phyloP scores from a whole-genome alignment of 2,797 vertebrate species.

The Chelon labrosus region DNA sequence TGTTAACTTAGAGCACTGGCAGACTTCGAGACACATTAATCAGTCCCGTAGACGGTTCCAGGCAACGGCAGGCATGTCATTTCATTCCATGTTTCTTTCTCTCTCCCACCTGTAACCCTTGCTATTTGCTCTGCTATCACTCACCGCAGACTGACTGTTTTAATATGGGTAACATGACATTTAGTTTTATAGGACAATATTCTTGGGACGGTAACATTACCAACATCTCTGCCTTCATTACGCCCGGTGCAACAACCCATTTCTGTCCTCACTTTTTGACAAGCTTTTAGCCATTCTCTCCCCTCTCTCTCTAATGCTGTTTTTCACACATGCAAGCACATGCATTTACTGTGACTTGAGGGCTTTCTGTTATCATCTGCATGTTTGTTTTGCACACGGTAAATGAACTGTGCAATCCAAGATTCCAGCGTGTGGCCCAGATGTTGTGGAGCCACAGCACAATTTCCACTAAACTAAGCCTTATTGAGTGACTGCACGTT shows the following conservation, averaged over 20 bases:
- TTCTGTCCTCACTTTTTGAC: background rate
- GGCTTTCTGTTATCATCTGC: conserved; percentile 21
- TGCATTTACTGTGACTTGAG: background rate
- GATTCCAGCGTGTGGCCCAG: conserved; percentile 56
- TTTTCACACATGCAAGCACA: background rate
- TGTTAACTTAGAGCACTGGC: conserved; percentile 63
- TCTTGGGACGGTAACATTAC: background rate
- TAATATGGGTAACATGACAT: conserved; percentile 3
- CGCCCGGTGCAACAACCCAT: conserved; percentile 1
- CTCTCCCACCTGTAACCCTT: conserved; percentile 23
- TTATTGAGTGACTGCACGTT: conserved; percentile 26
- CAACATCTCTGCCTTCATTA: conserved; percentile 1
- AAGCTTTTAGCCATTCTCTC: background rate
- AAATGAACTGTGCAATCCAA: conserved; percentile 40
- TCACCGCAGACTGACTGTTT: conserved; percentile 20
- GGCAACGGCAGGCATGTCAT: conserved; percentile 31
- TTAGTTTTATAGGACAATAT: background rate
- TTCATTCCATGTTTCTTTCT: conserved; percentile 31
- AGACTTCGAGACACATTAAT: conserved; percentile 61
- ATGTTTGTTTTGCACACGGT: conserved; percentile 11
- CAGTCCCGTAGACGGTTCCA: conserved; percentile 61
- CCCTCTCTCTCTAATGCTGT: background rate
- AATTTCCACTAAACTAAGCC: conserved; percentile 54
- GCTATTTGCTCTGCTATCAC: background rate
- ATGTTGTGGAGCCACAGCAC: conserved; percentile 41